Base-by-base conservation (phyloP, 2,113 vertebrate genomes). In the Kryptolebias marmoratus region DNA sequence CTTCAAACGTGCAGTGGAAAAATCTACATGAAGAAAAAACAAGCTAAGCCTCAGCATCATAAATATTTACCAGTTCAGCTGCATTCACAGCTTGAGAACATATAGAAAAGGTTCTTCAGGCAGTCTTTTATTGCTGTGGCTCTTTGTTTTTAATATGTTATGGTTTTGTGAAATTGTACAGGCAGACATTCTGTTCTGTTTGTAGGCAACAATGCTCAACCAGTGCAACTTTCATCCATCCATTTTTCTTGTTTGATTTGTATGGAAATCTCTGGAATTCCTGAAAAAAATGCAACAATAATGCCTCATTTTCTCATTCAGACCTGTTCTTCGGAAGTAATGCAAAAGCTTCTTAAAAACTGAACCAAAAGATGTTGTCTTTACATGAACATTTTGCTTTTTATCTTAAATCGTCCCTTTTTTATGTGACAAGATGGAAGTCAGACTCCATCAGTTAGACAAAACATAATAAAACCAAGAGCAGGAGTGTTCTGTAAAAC, bases 401-500 rank as follows among this genome's bases (percentile, higher is more conserved):
- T 12, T 22, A 36, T 2, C 5, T 13, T 18, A 44, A 60, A 60
- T n/a, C 22, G 11, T 60, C 4, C 5, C 11, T 22, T 30, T 55
- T 65, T 61, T 30, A 58, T 47, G 30, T 48, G 55, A 57, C 53
- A 54, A 42, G 5, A n/a, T 12, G 30, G 6, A 13, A n/a, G 30
- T 15, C 45, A 47, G 48, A 16, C 22, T 6, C 58, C 5, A 54
- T 56, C n/a, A 55, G 30, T 69, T 14, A 48, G 11, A 72, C 47
- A 44, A 14, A 9, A 30, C 30, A 28, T 44, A 22, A 48, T 14
- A 15, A 32, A 50, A 64, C 82, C 30, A 50, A 22, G 48, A 39
- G 42, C n/a, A 31, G 0, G 1, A 27, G 49, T 45, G 32, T 18
- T 80, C 82, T 88, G 91, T 65, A 55, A 68, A 83, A 83, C 87